Evolutionary conservation across 2,888 invertebrate species (phyloP).

Genomic region (Nemotelus pantherinus): DNA sequence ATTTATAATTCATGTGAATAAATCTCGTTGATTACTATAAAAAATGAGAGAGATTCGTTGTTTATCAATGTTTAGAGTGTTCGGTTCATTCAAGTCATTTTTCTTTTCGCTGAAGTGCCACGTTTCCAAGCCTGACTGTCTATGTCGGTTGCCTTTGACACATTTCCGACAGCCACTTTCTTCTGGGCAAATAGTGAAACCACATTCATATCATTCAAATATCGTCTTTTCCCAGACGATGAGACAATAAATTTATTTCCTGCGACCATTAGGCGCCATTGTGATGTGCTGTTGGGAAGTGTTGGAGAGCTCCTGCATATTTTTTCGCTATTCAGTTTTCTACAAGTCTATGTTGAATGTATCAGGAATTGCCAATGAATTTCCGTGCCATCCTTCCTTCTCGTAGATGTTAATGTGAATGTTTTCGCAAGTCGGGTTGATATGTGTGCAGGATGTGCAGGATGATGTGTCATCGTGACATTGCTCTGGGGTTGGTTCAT

Average conservation of each 20-base stretch:
- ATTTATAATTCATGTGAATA: background rate
- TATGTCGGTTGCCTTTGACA: slow-evolving; percentile 18
- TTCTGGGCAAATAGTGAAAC: background rate
- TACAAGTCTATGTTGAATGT: background rate
- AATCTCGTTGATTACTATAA: background rate
- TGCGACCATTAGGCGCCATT: slow-evolving; percentile 37
- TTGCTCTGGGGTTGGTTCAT: too few species aligned
- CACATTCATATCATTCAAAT: slow-evolving; percentile 30
- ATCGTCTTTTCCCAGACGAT: slow-evolving; percentile 21
- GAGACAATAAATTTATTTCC: slow-evolving; percentile 41
- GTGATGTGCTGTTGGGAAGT: background rate
- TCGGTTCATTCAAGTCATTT: background rate
- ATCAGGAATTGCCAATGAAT: too few species aligned
- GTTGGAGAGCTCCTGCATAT: slow-evolving; percentile 6
- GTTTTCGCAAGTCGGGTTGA: too few species aligned
- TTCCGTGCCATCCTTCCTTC: too few species aligned
- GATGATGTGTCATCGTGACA: too few species aligned
- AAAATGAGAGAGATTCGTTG: background rate
- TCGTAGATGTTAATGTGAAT: too few species aligned
- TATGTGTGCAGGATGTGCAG: too few species aligned
- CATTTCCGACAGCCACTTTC: slow-evolving; percentile 21
- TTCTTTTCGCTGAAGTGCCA: background rate
- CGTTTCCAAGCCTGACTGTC: background rate
- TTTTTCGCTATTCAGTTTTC: slow-evolving; percentile 16
- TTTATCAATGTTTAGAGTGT: background rate